These are phyloP conservation scores for Itoplectis maculator DNA, from an alignment of 2,888 invertebrate genomes.

Conservation along the genomic window DNA sequence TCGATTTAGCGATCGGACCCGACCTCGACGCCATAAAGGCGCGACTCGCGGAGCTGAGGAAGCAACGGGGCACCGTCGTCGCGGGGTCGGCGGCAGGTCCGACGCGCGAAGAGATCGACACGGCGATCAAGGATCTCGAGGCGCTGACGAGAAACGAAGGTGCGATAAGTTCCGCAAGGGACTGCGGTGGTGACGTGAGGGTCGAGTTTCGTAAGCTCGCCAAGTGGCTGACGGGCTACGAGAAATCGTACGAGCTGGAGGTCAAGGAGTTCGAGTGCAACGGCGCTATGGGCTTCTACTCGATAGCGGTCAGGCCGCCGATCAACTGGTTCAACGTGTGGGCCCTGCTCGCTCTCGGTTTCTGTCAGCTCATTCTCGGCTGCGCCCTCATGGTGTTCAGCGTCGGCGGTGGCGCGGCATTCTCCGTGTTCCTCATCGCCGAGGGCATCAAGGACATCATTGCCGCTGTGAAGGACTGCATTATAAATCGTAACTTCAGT, in stretches of 20 bases:
- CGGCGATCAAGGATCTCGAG: not conserved
- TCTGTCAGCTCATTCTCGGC: no score
- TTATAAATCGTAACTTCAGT: no score
- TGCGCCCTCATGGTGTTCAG: no score
- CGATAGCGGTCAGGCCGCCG: no score
- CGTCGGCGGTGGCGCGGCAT: no score
- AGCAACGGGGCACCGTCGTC: not conserved
- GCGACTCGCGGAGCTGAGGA: not conserved
- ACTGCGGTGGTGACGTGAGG: not conserved
- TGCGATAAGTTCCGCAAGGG: slow-evolving; percentile 5
- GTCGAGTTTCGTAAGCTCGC: slow-evolving; percentile 6
- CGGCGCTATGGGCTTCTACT: no score
- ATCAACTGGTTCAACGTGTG: no score
- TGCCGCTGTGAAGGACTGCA: no score
- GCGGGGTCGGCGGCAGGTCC: not conserved
- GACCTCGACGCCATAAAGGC: not conserved
- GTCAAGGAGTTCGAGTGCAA: slow-evolving; percentile 33
- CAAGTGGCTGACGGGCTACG: slow-evolving; percentile 3
- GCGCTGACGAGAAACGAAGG: not conserved
- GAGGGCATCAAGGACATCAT: no score
- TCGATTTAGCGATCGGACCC: slow-evolving; percentile 33
- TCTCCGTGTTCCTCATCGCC: no score
- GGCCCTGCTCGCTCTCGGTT: no score
- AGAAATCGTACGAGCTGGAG: slow-evolving; percentile 27
- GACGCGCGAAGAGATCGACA: not conserved